phyloP scores from a whole-genome alignment of 1,140 invertebrate genomes.

The Cataglyphis hispanica region DNA sequence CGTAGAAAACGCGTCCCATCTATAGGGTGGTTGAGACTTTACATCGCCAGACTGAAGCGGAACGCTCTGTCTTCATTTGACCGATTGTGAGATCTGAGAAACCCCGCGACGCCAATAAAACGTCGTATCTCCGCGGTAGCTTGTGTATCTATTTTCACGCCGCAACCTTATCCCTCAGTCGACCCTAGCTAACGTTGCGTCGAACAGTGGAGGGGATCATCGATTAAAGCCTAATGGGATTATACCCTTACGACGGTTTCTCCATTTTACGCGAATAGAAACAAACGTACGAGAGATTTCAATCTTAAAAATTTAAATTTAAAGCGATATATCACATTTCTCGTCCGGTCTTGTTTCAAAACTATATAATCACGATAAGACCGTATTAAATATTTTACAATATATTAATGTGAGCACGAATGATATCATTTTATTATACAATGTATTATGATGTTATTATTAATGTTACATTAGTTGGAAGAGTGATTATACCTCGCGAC shows the following conservation, averaged over 20 bases:
- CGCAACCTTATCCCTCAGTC: conserved; percentile 61
- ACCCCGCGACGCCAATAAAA: conserved; percentile 84
- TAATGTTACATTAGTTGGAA: not conserved
- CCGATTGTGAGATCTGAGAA: conserved; percentile 72
- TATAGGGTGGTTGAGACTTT: not conserved
- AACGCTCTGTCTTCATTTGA: conserved; percentile 84
- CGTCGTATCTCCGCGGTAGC: conserved; percentile 75
- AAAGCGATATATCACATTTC: not conserved
- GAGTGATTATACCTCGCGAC: not conserved
- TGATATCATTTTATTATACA: not conserved
- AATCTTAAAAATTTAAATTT: conserved; percentile 15
- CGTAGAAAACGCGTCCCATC: not conserved
- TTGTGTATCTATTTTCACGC: conserved; percentile 67
- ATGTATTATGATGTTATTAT: not conserved
- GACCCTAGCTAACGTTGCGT: conserved; percentile 68
- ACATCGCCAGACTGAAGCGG: conserved; percentile 55
- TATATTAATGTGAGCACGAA: not conserved
- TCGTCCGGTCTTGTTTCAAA: not conserved
- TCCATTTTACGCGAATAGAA: conserved; percentile 38
- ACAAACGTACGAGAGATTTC: conserved; percentile 27
- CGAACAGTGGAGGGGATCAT: conserved; percentile 68
- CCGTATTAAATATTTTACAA: not conserved
- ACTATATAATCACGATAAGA: not conserved
- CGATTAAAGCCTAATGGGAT: conserved; percentile 78
- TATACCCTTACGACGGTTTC: conserved; percentile 67